Evolutionary conservation across 2,888 invertebrate genomes (phyloP), one percentile per base, ranked within the genome.

Genomic region (Drosophila helvetica): DNA sequence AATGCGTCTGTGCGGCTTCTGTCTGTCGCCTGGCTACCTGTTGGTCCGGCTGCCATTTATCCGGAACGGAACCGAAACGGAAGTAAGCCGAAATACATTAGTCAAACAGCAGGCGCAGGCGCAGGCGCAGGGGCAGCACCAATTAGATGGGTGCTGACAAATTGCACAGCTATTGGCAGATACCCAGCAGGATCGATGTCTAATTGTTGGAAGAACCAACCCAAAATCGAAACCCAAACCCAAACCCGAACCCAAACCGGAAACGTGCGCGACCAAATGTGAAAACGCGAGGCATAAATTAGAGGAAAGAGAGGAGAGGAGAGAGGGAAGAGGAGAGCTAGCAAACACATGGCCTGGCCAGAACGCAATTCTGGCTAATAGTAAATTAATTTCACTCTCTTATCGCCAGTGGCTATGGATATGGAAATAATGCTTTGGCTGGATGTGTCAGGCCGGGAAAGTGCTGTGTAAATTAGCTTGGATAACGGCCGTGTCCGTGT

Each of bases 131-230:
- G 74, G 86, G 66, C 77, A 61, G 77, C 62, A 79, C 79, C 89
- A 82, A 86, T 86, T 86, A 89, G 86, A 84, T 86, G 72, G 72
- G 79, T 85, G 89, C 89, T 89, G 86, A 86, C 86, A 89, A 86
- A 86, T 86, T 89, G 89, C 86, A 80, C 86, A 89, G 88, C 86
- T 82, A 89, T 83, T 79, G 87, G 78, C 76, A 57, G 38, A 60
- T 51, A 57, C 43, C 47, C 46, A 52, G 25, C 18, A 56, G 27
- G 51, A 55, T 53, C 65, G 56, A 53, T 73, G 57, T 50, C 72
- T 70, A 72, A 71, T 71, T 63, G 51, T 33, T 48, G 48, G 48
- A n/a, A 17, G 64, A 45, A 45, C 64, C 51, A 33, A 17, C 42
- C 38, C 45, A 30, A 22, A 63, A 52, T 3, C 18, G 52, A 43